phyloP scores from a whole-genome alignment of 1,140 invertebrate species.

The Drosophila sulfurigaster region DNA sequence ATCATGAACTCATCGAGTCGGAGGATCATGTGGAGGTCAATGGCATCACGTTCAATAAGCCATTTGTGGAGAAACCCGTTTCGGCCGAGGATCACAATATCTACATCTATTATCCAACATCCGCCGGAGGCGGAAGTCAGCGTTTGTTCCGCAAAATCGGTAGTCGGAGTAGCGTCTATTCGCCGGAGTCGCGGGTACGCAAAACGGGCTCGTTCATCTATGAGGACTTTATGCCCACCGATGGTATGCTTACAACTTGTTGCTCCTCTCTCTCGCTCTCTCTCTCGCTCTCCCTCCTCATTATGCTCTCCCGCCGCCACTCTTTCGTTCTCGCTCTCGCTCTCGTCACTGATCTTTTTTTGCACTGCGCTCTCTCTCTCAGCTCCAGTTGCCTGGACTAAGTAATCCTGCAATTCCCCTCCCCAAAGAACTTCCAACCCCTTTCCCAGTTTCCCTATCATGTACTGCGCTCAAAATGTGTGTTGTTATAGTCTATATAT shows the following conservation, averaged over 20 bases:
- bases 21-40: constrained; percentile 99
- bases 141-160: constrained; percentile 99
- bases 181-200: constrained; percentile 96
- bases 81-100: constrained; percentile 99
- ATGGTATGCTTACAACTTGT: constrained; percentile 89
- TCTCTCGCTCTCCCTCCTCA: neutral
- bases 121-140: constrained; percentile 98
- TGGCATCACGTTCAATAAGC: constrained; percentile 98
- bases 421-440: too few relatives aligned
- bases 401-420: neutral
- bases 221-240: constrained; percentile 99
- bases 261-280: constrained; percentile 31
- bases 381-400: constrained; percentile 1
- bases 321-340: too few relatives aligned
- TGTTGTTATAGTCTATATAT: neutral
- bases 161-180: constrained; percentile 99
- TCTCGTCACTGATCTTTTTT: too few relatives aligned
- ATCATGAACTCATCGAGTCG: constrained; percentile 97
- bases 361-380: too few relatives aligned
- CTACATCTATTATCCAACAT: constrained; percentile 99
- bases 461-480: too few relatives aligned
- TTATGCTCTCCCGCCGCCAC: neutral
- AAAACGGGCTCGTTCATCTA: constrained; percentile 99
- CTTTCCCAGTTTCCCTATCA: too few relatives aligned
- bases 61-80: constrained; percentile 95